Base-by-base conservation (phyloP, 2,888 invertebrate species). In the Neria commutata region DNA sequence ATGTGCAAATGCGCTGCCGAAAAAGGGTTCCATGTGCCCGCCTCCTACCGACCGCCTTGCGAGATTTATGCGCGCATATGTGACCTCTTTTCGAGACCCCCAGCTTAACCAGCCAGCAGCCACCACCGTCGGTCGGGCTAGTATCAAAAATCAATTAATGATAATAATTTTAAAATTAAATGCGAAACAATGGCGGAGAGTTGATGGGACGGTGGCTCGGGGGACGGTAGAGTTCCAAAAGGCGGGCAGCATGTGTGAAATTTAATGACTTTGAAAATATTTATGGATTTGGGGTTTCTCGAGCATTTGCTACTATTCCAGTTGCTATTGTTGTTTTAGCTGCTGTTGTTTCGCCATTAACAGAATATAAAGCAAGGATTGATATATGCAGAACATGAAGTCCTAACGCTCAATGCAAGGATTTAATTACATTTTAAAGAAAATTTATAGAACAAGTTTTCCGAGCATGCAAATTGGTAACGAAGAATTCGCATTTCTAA, bases 101-200 rank as follows among this genome's bases (percentile, higher is more conserved):
- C 25, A 16, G 23, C 8, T 51, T n/a, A n/a, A n/a, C n/a, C n/a
- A n/a, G n/a, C n/a, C n/a, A n/a, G n/a, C n/a, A n/a, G n/a, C n/a
- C n/a, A n/a, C n/a, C n/a, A n/a, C n/a, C n/a, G n/a, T 54, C 61
- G 60, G 62, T 65, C 61, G 17, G 42, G 37, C 37, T 42, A n/a
- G 42, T 42, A 42, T 42, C 42, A 42, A 42, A 75, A 75, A 75
- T 75, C 75, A 75, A 75, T 75, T 75, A 75, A 76, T 76, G 75
- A 67, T 71, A 75, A 75, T 75, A 75, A 75, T 74, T 74, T 74
- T 70, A 72, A 76, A 75, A 76, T 75, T 71, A 72, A 73, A 75
- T 71, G 69, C 66, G n/a, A n/a, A n/a, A n/a, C n/a, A n/a, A n/a
- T n/a, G n/a, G n/a, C n/a, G n/a, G n/a, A n/a, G n/a, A n/a, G n/a